Conservation (phyloP, 2,113 vertebrate genomes). For the Amphilophus citrinellus region DNA sequence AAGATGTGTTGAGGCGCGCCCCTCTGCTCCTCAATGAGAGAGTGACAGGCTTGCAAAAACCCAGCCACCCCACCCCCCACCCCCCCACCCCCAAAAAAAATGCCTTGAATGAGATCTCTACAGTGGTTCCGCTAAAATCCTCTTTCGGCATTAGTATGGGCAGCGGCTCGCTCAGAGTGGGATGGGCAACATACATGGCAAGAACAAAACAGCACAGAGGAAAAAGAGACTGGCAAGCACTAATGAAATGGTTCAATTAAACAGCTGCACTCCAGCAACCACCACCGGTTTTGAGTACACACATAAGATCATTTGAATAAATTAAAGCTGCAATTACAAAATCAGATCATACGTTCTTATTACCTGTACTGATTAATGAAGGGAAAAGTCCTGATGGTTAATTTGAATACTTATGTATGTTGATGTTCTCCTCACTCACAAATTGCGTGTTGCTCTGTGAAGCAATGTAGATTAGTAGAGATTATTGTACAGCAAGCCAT, state of each 20-base stretch:
- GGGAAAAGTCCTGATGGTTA: neutral
- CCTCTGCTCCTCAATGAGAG: constrained; percentile 62
- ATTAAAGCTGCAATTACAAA: constrained; percentile 25
- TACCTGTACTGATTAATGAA: constrained; percentile 3
- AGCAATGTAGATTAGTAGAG: neutral
- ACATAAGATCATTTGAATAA: constrained; percentile 12
- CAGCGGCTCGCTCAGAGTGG: constrained; percentile 25
- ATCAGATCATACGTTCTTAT: constrained; percentile 25
- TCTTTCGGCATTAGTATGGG: constrained; percentile 43
- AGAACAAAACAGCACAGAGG: constrained; percentile 14
- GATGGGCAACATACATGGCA: constrained; percentile 19
- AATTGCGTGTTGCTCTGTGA: neutral
- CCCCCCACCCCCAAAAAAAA: neutral
- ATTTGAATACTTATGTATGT: neutral
- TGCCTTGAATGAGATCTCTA: constrained; percentile 51
- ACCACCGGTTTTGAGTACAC: neutral
- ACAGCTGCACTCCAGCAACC: constrained; percentile 24
- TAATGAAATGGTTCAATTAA: constrained; percentile 49
- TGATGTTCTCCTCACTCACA: neutral
- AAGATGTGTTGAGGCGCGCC: constrained; percentile 70
- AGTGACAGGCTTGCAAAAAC: constrained; percentile 52
- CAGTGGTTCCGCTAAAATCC: constrained; percentile 38
- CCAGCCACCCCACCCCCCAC: constrained; percentile 9
- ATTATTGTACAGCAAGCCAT: neutral
- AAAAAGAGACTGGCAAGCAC: neutral